Percentiles rank a stretch among this genome's conserved stretches.
These are phyloP conservation scores for Lasioglossum calceatum DNA, from an alignment of 2,888 invertebrate species.

Conservation along the genomic window DNA sequence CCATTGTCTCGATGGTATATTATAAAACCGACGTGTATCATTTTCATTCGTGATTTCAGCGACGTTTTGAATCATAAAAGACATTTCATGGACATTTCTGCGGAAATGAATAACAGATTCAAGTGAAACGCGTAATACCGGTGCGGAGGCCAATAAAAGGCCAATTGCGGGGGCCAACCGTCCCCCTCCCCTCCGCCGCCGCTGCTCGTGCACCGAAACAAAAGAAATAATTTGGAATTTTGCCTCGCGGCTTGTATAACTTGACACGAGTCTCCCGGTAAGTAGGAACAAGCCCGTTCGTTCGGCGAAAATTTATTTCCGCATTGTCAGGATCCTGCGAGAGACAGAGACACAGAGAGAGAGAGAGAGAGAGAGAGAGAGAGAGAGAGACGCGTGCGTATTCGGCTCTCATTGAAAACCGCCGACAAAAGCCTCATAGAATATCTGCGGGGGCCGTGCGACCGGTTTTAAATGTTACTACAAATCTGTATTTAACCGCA, in stretches of 20 bases:
- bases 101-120: conserved; percentile 28
- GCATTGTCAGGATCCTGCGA: conserved; percentile 7
- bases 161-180: not conserved
- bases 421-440: conserved; percentile 16
- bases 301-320: conserved; percentile 28
- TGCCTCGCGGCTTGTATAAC: conserved; percentile 13
- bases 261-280: conserved; percentile 20
- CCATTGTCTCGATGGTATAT: not conserved
- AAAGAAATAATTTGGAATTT: conserved; percentile 37
- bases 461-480: conserved; percentile 34
- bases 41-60: not conserved
- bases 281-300: conserved; percentile 20
- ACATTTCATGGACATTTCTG: conserved; percentile 12
- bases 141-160: not conserved
- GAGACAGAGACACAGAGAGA: not conserved
- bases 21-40: conserved; percentile 10
- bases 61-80: conserved; percentile 23
- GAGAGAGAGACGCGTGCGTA: not conserved
- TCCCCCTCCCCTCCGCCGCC: fast-evolving
- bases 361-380: not conserved
- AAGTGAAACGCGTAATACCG: conserved; percentile 15
- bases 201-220: not conserved
- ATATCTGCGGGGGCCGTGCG: not conserved
- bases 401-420: conserved; percentile 25
- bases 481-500: conserved; percentile 38